A percentile compares a stretch with the other conserved stretches of the same genome.
phyloP scores from a whole-genome alignment of 2,888 invertebrate species.

The Lamellibrachia satsuma region DNA sequence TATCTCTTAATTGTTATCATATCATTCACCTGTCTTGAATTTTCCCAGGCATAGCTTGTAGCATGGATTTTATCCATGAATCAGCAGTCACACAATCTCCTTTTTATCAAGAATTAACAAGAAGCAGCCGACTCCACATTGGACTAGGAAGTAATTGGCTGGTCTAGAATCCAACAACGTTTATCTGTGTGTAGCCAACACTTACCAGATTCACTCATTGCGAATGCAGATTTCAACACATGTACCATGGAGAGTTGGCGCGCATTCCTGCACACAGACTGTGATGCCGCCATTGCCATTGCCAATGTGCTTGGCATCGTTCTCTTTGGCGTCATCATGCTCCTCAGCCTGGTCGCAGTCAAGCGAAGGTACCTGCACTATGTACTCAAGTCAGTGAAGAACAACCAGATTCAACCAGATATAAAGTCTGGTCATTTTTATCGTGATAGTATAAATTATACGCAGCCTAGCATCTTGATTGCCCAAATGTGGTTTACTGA shows the following conservation, averaged over 20 bases:
- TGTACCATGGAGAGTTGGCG: constrained; percentile 79
- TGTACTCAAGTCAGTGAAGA: constrained; percentile 67
- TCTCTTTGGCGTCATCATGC: constrained; percentile 70
- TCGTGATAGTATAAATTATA: no score
- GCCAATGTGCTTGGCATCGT: constrained; percentile 73
- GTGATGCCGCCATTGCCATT: constrained; percentile 78
- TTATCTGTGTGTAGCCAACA: background rate
- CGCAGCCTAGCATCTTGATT: no score
- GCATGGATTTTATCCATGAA: no score
- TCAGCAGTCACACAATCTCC: no score
- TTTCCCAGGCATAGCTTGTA: background rate
- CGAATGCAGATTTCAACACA: background rate
- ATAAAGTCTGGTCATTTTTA: no score
- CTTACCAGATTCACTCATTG: background rate
- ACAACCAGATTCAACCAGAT: no score
- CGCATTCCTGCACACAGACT: constrained; percentile 75
- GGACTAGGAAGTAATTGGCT: background rate
- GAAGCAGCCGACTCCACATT: background rate
- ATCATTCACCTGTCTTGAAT: background rate
- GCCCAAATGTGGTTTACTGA: no score
- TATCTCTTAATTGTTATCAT: background rate
- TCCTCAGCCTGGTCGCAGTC: constrained; percentile 74
- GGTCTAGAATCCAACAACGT: background rate
- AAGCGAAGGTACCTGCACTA: constrained; percentile 63
- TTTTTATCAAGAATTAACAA: no score